Evolutionary conservation across 2,888 invertebrate genomes (phyloP).

Genomic region (Matsumyia berberina): DNA sequence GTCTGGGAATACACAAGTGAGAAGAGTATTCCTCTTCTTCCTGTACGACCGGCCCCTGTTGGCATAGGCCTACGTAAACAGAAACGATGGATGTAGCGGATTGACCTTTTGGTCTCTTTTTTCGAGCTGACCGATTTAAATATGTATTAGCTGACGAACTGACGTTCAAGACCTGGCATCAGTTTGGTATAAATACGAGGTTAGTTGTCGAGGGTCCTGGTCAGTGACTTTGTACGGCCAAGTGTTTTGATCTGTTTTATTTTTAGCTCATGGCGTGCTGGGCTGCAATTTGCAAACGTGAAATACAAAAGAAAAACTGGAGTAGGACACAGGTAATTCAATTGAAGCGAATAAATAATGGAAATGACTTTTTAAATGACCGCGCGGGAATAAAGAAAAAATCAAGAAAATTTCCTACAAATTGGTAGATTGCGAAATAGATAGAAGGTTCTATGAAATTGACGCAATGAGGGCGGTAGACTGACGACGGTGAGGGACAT

Average conservation of each 20-base stretch:
- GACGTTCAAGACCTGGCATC: not conserved
- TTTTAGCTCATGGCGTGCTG: slow-evolving; percentile 22
- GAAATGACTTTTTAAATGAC: not conserved
- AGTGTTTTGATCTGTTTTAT: slow-evolving; percentile 13
- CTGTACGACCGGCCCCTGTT: too few species aligned
- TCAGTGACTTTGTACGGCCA: not conserved
- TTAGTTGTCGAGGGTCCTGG: slow-evolving; percentile 24
- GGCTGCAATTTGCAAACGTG: slow-evolving; percentile 20
- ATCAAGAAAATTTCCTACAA: not conserved
- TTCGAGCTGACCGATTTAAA: not conserved
- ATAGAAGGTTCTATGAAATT: too few species aligned
- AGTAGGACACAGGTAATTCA: slow-evolving; percentile 1
- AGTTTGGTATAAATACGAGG: slow-evolving; percentile 10
- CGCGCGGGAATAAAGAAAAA: not conserved
- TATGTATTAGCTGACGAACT: slow-evolving; percentile 1
- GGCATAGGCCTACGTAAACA: not conserved
- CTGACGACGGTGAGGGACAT: too few species aligned
- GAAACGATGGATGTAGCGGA: not conserved
- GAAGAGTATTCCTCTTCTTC: too few species aligned
- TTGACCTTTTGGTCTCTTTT: slow-evolving; percentile 24
- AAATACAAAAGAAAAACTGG: not conserved
- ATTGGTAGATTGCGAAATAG: not conserved
- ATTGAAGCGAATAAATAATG: slow-evolving; percentile 28
- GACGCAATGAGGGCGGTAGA: too few species aligned
- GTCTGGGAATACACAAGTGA: not conserved